Evolutionary conservation across 2,113 vertebrate species (phyloP).

Genomic region (Bambusicola thoracicus): DNA sequence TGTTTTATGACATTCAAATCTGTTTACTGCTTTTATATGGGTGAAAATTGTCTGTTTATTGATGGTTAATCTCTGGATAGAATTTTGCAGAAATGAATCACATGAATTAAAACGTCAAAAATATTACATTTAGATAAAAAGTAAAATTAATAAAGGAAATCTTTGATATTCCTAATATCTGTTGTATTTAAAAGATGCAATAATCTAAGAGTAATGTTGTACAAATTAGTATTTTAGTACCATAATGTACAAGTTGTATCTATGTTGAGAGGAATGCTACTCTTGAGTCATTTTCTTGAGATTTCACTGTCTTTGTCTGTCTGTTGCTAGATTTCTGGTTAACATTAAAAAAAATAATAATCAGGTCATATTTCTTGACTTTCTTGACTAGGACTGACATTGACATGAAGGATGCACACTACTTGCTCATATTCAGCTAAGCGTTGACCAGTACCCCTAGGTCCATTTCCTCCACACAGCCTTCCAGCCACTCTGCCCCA

Average conservation of each 20-base stretch:
- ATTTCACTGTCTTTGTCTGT: background rate
- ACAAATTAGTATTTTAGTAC: background rate
- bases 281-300: background rate
- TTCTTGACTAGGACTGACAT: background rate
- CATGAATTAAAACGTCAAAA: background rate
- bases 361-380: background rate
- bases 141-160: background rate
- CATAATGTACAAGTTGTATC: background rate
- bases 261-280: background rate
- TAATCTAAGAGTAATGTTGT: background rate
- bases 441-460: no score
- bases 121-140: background rate
- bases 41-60: background rate
- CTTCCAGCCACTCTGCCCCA: no score
- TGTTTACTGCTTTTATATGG: background rate
- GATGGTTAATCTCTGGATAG: background rate
- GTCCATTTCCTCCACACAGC: no score
- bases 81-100: background rate
- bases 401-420: background rate
- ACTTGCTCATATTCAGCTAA: no score
- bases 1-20: background rate
- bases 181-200: background rate
- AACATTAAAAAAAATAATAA: background rate
- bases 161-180: rapidly evolving
- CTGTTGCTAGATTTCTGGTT: background rate